Base-by-base conservation (phyloP, 2,113 vertebrate genomes). In the Diphyllodes magnificus region DNA sequence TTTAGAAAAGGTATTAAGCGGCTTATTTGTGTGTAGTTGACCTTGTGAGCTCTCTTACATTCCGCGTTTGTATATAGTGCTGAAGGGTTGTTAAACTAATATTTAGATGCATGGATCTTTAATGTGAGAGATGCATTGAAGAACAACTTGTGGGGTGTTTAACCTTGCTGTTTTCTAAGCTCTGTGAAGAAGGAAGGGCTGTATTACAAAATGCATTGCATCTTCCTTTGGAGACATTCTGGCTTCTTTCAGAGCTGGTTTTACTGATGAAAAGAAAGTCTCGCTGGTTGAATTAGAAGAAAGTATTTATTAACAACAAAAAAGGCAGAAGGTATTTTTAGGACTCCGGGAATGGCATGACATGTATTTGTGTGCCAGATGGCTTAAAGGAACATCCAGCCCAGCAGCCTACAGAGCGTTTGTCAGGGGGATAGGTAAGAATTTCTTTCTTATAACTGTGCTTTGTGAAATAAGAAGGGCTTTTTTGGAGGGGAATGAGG, bases 291-390 rank as follows among this genome's bases (percentile, higher is more conserved):
- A 76, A 25, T 51, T 42, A 51, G 93, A 88, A 85, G 42, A 77
- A 93, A 91, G 59, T 82, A 65, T 79, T 90, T 93, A 72, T 96
- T 88, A 90, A 81, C 66, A 82, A n/a, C 5, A 11, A 61, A 90
- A 82, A 93, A 73, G 50, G 78, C 76, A 47, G 93, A 81, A 85
- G 86, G 69, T 93, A 90, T 95, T 94, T 95, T 94, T 92, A 93
- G 85, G 71, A 88, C 63, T 90, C 39, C 0, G 0, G 44, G 78
- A 92, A 92, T 75, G 90, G 79, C 68, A 79, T 78, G 76, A 33
- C 50, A 51, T 64, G 59, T 63, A 53, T 94, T 93, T 86, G 23
- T 88, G 25, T 78, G 90, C 90, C 94, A 93, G 82, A 60, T 92
- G 88, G 82, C 80, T 92, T 81, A 78, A 93, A 95, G 90, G 69